Conservation (phyloP, 1,140 invertebrate species). For the Drosophila jambulina region DNA sequence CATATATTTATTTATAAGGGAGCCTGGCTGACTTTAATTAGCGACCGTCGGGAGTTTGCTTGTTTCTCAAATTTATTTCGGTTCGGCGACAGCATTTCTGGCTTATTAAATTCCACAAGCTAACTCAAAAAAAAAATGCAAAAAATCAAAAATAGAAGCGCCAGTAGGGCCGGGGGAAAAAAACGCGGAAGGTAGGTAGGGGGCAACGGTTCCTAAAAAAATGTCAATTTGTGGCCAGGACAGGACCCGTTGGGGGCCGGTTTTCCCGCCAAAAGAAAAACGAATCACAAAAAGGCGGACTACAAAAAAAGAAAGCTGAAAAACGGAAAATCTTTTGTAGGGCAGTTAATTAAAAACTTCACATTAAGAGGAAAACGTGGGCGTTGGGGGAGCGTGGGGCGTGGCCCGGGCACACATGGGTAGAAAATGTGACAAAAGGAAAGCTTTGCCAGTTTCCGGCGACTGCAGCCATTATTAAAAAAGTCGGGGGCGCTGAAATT, state of each 20-base stretch:
- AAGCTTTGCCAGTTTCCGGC: constrained; percentile 48
- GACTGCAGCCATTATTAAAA: constrained; percentile 50
- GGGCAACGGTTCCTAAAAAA: constrained; percentile 19
- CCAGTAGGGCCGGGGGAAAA: neutral
- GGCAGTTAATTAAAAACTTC: constrained; percentile 81
- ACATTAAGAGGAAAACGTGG: constrained; percentile 52
- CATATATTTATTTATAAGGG: neutral
- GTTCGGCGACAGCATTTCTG: constrained; percentile 45
- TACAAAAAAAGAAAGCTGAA: constrained; percentile 25
- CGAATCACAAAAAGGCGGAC: constrained; percentile 42
- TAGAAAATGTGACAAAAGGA: constrained; percentile 56
- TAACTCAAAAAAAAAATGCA: constrained; percentile 27
- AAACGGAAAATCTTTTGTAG: constrained; percentile 74
- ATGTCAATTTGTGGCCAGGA: constrained; percentile 72
- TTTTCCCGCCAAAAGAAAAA: constrained; percentile 6
- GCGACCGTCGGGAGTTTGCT: constrained; percentile 43
- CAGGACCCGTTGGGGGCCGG: constrained; percentile 23
- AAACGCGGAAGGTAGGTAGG: constrained; percentile 1
- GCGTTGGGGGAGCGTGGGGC: neutral
- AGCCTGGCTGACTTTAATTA: constrained; percentile 63
- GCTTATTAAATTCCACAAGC: constrained; percentile 74
- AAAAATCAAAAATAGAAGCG: constrained; percentile 18
- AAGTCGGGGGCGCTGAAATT: constrained; percentile 13
- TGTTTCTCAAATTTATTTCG: constrained; percentile 46
- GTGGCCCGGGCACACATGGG: constrained; percentile 28